Evolutionary conservation across 2,113 vertebrate genomes (phyloP), one percentile per base, ranked within the genome.

Genomic region (Larimichthys crocea): DNA sequence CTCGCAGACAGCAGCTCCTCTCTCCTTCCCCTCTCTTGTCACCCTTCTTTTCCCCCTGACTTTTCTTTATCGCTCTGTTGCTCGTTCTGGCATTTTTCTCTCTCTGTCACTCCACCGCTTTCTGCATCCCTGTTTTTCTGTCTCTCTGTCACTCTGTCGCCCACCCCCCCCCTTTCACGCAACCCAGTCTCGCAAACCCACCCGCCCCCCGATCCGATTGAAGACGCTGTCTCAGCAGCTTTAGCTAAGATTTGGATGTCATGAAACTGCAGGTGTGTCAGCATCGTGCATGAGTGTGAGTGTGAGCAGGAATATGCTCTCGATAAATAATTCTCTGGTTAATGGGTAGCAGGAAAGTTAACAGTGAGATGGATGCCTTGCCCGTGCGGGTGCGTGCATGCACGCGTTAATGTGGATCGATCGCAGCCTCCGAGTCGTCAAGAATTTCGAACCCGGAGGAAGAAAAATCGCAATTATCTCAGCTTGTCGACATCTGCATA

Each of bases 171-270:
- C 2, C 26, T 26, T 26, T 42, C 77, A 64, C 7, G 35, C 6
- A 35, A 35, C 60, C 81, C 77, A 78, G 85, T 74, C 73, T 68
- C 35, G 0, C 56, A 70, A 10, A 60, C 76, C 52, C 74, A 44
- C 55, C 17, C 7, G 40, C 52, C 74, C 40, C 55, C 17, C 7
- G 40, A 35, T 35, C 35, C 35, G 35, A 35, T 35, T 35, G 35
- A 88, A 92, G 85, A 89, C 83, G 76, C 90, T 82, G 76, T 70
- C 73, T 92, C 92, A 94, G 93, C 93, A 92, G 84, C 91, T 90
- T 86, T 67, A 63, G 75, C 82, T 35, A 35, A 85, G 79, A 91
- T 90, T 84, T 86, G 87, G 86, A 90, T 92, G 88, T 87, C 83
- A 84, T 72, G 71, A 85, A 88, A 84, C 84, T 89, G 88, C 87